Conservation (phyloP, 1,140 invertebrate species). For the Macrocentrus cingulum region DNA sequence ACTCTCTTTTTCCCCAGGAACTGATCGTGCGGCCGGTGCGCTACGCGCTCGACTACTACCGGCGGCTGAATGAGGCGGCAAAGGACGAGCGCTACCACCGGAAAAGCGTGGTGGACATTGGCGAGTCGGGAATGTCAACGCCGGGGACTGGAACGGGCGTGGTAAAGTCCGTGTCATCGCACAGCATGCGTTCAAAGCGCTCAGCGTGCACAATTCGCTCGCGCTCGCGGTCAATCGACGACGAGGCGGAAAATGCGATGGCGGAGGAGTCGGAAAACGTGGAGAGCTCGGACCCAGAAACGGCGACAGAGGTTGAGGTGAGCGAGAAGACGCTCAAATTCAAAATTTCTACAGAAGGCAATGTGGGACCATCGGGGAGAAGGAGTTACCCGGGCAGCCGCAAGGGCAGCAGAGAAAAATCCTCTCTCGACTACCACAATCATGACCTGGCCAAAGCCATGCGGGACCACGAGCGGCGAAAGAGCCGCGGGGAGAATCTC, state of each 20-base stretch:
- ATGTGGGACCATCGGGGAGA: constrained; percentile 48
- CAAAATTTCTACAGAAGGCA: constrained; percentile 71
- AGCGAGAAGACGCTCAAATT: constrained; percentile 76
- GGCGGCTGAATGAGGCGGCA: constrained; percentile 66
- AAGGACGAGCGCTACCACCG: constrained; percentile 65
- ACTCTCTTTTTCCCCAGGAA: constrained; percentile 54
- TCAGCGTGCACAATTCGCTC: constrained; percentile 45
- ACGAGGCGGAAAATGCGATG: constrained; percentile 59
- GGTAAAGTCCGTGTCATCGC: constrained; percentile 60
- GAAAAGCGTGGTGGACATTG: constrained; percentile 62
- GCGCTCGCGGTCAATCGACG: constrained; percentile 56
- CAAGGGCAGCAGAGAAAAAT: constrained; percentile 63
- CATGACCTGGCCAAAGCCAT: constrained; percentile 50
- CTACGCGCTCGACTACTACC: constrained; percentile 64
- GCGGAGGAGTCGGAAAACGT: constrained; percentile 63
- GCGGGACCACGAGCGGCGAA: constrained; percentile 45
- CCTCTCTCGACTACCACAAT: constrained; percentile 52
- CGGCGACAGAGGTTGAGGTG: constrained; percentile 74
- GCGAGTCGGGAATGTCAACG: constrained; percentile 39
- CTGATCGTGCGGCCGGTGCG: constrained; percentile 66
- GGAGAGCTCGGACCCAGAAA: constrained; percentile 69
- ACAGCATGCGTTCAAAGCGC: constrained; percentile 60
- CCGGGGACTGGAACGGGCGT: constrained; percentile 35
- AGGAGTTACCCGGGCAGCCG: constrained; percentile 66
- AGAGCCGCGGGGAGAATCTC: constrained; percentile 45